Conservation (phyloP, 2,113 vertebrate genomes). For the Piaya cayana region DNA sequence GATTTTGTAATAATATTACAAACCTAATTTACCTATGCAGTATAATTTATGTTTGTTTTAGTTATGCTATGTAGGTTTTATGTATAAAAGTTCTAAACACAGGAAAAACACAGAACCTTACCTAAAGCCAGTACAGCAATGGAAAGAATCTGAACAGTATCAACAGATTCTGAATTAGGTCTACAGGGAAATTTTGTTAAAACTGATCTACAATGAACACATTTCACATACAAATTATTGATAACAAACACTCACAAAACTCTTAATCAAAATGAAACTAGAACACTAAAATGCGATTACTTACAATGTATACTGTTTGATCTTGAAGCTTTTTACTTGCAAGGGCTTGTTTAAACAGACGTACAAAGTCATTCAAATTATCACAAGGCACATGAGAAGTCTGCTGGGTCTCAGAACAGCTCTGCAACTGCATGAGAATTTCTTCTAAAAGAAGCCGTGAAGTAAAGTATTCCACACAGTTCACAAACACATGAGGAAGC, state of each 20-base stretch:
- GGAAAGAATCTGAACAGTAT: not conserved
- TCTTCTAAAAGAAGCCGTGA: constrained; percentile 86
- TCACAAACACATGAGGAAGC: constrained; percentile 89
- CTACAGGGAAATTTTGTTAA: not conserved
- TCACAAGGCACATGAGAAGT: constrained; percentile 77
- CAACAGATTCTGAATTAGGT: not conserved
- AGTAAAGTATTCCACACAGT: constrained; percentile 88
- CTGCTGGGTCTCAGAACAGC: constrained; percentile 37
- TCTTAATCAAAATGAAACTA: not conserved
- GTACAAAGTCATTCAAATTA: constrained; percentile 89
- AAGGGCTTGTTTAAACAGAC: constrained; percentile 83
- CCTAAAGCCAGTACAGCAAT: not conserved
- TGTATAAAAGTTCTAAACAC: not conserved
- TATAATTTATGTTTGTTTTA: not conserved
- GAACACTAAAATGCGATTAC: constrained; percentile 55
- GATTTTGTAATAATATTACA: not conserved
- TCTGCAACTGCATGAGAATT: constrained; percentile 85
- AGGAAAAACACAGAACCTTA: not conserved
- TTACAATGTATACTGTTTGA: constrained; percentile 92
- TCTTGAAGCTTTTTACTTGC: constrained; percentile 59
- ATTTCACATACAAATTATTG: not conserved
- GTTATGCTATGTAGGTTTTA: not conserved
- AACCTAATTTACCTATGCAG: not conserved
- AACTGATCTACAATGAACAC: not conserved
- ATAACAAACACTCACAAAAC: not conserved